Base-by-base conservation (phyloP, 2,797 vertebrate species). In the Fistularia commersonii region DNA sequence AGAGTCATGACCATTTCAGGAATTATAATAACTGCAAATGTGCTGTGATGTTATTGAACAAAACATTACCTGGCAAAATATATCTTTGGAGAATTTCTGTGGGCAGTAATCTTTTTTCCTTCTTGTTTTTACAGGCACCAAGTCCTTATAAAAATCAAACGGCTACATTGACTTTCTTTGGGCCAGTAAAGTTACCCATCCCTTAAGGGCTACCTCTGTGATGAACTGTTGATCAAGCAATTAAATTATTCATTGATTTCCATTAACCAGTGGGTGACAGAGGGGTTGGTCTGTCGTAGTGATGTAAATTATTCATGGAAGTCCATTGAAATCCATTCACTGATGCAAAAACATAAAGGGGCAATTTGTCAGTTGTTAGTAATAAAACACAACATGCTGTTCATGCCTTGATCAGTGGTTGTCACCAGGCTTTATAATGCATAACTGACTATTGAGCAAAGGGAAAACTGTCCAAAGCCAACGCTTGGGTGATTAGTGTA, bases 211-310 rank as follows among this genome's bases (percentile, higher is more conserved):
- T 45, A 37, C 44, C 13, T 51, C 12, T 38, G 44, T 59, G 43
- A 74, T 66, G 49, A 67, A 61, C 47, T 64, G 76, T 73, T 77
- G 64, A 78, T 69, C 65, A 74, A 66, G 55, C 50, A 51, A 77
- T 79, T 80, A 57, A 79, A 80, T 78, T 76, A 81, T 72, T 61
- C 33, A 80, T 79, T 65, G 58, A 74, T 81, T 80, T 72, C 45
- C 54, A 67, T 74, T 72, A 65, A 77, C 74, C 63, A 64, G 46
- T 33, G 45, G 40, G 11, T 54, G 58, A 61, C n/a, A 1, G 45
- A 50, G 61, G 61, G 66, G 70, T 60, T 14, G 32, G 10, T 54
- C n/a, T 41, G 43, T 46, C 14, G 8, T 33, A 44, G 66, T 34
- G 51, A 64, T 76, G 45, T 74, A 45, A 71, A 83, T 77, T 64